Evolutionary conservation across 2,113 vertebrate genomes (phyloP), one percentile per base, ranked within the genome.

Genomic region (Sceloporus undulatus): DNA sequence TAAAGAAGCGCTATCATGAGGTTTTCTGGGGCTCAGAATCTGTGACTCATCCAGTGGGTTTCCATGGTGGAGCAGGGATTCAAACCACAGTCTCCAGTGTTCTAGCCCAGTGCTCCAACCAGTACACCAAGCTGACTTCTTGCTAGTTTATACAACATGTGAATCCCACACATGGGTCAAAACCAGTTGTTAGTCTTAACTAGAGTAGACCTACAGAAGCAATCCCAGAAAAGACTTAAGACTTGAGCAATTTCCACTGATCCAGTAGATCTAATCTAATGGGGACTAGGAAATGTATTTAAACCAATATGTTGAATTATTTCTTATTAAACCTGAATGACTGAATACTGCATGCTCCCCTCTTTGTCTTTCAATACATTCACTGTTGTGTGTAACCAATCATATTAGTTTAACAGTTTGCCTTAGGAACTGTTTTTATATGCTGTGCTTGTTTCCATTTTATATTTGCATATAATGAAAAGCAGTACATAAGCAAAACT

Each of bases 401-500:
- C 54, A 74, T 4, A 68, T 74, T 77, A 62, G 13, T 38, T 34
- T 82, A 77, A 77, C 29, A 34, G 38, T 68, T 59, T 27, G 21
- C 59, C 79, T 78, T 78, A 86, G 56, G 87, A 83, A 38, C 84
- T 84, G 5, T 68, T 85, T 92, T 52, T 70, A 66, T 76, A 1
- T 11, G 29, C 4, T 48, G 56, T 59, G 91, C 40, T 76, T 92
- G 80, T 71, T 91, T 81, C 56, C 86, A 78, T 77, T 76, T 71
- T 79, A 82, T 73, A 23, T n/a, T 88, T 88, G 76, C 74, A 78
- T 89, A 88, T 34, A 94, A 85, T 92, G 90, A 90, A 85, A 87
- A 92, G 87, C 83, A 68, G 54, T 88, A 40, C 71, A 5, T 85
- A 91, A 93, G 87, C 66, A 91, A 90, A 93, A 92, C 62, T 79